A percentile compares a stretch with the other conserved stretches of the same genome.
phyloP scores from a whole-genome alignment of 2,113 vertebrate species.

The Engraulis encrasicolus region DNA sequence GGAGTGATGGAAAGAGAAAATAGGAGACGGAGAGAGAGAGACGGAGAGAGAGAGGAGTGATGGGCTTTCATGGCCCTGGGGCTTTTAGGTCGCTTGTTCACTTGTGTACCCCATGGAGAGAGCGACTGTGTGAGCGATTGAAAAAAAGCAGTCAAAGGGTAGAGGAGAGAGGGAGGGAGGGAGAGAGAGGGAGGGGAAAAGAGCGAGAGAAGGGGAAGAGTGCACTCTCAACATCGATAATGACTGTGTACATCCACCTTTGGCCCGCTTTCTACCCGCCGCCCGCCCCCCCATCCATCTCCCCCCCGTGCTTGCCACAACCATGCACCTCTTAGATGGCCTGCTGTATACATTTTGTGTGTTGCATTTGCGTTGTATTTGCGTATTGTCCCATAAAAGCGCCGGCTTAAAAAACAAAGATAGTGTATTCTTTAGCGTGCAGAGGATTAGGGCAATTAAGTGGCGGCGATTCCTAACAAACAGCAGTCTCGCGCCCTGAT shows the following conservation, averaged over 20 bases:
- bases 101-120: slow-evolving; percentile 81
- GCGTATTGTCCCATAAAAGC: slow-evolving; percentile 35
- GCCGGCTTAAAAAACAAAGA: slow-evolving; percentile 2
- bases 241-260: slow-evolving; percentile 12
- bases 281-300: not conserved
- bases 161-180: not conserved
- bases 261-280: not conserved
- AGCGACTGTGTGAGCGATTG: not conserved
- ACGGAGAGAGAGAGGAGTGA: slow-evolving; percentile 49
- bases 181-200: not conserved
- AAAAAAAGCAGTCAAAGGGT: not conserved
- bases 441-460: slow-evolving; percentile 74
- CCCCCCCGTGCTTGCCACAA: not conserved
- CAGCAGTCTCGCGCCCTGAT: slow-evolving; percentile 72
- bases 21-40: not conserved
- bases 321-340: not conserved
- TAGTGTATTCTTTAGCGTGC: slow-evolving; percentile 63
- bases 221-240: not conserved
- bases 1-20: slow-evolving; percentile 60
- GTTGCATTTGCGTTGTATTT: slow-evolving; percentile 41
- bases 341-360: not conserved
- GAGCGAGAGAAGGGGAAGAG: not conserved
- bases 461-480: slow-evolving; percentile 66
- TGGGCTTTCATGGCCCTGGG: slow-evolving; percentile 95
- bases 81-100: slow-evolving; percentile 95